These are phyloP conservation scores for Drosophila paracracens DNA, from an alignment of 2,888 invertebrate genomes.

Conservation along the genomic window DNA sequence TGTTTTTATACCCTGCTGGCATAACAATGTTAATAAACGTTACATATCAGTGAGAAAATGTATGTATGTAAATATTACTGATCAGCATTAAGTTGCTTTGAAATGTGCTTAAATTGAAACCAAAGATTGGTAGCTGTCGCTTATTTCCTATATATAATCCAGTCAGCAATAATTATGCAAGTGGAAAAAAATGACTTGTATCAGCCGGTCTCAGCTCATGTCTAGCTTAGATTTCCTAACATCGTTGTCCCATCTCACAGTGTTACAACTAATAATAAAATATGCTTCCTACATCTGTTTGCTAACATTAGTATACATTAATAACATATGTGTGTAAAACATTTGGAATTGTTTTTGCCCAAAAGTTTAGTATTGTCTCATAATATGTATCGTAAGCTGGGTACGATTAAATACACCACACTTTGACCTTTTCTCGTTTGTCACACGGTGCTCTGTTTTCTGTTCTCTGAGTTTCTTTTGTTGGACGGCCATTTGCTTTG, in stretches of 20 bases:
- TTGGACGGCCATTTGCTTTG: neutral
- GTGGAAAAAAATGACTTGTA: neutral
- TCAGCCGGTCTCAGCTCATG: neutral
- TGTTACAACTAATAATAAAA: neutral
- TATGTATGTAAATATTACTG: slow-evolving; percentile 1
- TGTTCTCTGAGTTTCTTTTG: slow-evolving; percentile 1
- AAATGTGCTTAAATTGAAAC: neutral
- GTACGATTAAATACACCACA: neutral
- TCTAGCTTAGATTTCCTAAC: neutral
- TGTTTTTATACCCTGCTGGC: slow-evolving; percentile 7
- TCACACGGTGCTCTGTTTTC: slow-evolving; percentile 1
- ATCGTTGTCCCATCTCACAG: neutral
- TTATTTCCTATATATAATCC: neutral
- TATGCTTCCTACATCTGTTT: neutral
- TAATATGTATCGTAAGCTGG: neutral
- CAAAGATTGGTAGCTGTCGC: neutral
- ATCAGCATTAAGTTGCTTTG: neutral
- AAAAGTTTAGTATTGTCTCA: neutral
- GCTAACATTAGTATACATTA: neutral
- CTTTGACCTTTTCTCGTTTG: neutral
- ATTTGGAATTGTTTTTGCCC: neutral
- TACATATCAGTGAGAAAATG: neutral
- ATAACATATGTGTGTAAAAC: neutral
- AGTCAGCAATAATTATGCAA: neutral
- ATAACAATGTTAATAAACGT: neutral